A percentile compares a stretch with the other conserved stretches of the same genome.
Conservation (phyloP, 2,113 vertebrate species). For the Telmatochromis sp. region DNA sequence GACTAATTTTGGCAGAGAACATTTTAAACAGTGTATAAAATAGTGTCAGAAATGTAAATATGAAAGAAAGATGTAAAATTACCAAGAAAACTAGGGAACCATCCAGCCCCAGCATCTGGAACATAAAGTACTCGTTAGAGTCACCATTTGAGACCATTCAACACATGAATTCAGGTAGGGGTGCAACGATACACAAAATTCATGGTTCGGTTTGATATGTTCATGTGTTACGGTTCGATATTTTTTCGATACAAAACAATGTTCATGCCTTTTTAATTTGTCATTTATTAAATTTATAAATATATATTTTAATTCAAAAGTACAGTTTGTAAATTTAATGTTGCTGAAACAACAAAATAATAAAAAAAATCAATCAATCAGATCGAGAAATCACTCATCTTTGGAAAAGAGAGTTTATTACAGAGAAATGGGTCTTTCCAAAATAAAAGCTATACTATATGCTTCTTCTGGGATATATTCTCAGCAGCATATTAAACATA, state of each 20-base stretch:
- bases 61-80: background rate
- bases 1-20: background rate
- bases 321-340: background rate
- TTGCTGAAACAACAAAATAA: background rate
- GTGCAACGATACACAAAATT: background rate
- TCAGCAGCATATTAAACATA: background rate
- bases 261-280: background rate
- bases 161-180: background rate
- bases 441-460: background rate
- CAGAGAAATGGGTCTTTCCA: background rate
- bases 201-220: background rate
- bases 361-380: background rate
- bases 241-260: background rate
- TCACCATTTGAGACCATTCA: background rate
- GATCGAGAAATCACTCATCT: background rate
- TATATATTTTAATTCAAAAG: background rate
- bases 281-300: background rate
- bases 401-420: background rate
- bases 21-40: background rate
- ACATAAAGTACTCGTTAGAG: background rate
- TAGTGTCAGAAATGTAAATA: background rate
- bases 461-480: background rate
- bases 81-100: constrained; percentile 95
- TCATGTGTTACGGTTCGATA: background rate
- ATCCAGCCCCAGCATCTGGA: constrained; percentile 94